Conservation (phyloP, 2,797 vertebrate genomes). For the Molossus molossus region DNA sequence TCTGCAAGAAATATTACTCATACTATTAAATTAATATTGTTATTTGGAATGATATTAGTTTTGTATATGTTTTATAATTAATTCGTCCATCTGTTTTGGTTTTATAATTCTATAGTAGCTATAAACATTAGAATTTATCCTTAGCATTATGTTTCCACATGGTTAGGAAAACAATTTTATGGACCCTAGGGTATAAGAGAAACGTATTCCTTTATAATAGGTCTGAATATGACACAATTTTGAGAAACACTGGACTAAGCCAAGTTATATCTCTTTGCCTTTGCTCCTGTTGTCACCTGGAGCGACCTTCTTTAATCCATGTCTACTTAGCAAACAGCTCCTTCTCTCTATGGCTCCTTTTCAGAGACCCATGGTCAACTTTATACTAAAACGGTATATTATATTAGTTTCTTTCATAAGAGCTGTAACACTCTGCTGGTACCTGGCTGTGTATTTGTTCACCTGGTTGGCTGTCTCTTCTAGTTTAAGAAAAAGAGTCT, state of each 20-base stretch:
- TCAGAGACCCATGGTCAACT: background rate
- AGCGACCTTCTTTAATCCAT: background rate
- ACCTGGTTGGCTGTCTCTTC: background rate
- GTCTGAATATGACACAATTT: background rate
- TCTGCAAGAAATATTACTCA: background rate
- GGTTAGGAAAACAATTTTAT: slow-evolving; percentile 28
- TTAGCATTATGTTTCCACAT: background rate
- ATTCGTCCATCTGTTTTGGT: background rate
- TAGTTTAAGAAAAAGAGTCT: background rate
- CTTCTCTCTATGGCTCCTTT: background rate
- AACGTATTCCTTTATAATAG: background rate
- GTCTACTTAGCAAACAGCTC: background rate
- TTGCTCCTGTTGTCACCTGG: background rate
- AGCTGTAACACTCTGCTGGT: background rate
- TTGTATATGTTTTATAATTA: slow-evolving; percentile 50
- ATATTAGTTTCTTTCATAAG: slow-evolving; percentile 15
- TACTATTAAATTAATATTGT: background rate
- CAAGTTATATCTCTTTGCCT: background rate
- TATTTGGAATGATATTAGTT: background rate
- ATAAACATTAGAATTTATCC: background rate
- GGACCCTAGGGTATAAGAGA: background rate
- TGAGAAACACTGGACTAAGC: background rate
- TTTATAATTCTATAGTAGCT: slow-evolving; percentile 44
- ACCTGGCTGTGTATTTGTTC: background rate
- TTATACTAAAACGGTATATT: background rate